Conservation (phyloP, 2,797 vertebrate species). For the Rhinichthys osculus region DNA sequence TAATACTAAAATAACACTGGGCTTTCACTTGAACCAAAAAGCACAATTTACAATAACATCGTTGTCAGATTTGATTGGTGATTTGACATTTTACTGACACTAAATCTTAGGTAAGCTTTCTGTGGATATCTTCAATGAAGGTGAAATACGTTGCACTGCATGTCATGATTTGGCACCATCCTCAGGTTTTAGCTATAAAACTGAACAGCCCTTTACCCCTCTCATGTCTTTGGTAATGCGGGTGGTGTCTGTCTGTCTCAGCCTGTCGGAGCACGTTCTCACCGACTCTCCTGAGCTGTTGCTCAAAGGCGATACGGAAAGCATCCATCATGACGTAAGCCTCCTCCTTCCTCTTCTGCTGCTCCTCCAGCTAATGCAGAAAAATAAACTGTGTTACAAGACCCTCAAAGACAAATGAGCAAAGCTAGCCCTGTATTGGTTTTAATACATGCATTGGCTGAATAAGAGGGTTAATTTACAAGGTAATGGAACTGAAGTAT, state of each 20-base stretch:
- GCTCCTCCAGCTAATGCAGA: constrained; percentile 77
- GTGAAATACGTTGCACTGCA: not conserved
- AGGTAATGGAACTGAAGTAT: constrained; percentile 16
- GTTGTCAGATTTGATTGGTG: not conserved
- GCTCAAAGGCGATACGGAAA: constrained; percentile 93
- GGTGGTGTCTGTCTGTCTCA: constrained; percentile 75
- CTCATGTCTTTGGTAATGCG: constrained; percentile 67
- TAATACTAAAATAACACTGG: not conserved
- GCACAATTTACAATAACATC: not conserved
- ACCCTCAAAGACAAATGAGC: constrained; percentile 14
- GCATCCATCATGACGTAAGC: constrained; percentile 88
- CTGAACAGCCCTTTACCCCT: constrained; percentile 59
- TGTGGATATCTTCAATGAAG: not conserved
- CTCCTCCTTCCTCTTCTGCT: constrained; percentile 86
- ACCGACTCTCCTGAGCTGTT: constrained; percentile 87
- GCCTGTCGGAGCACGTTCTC: constrained; percentile 83
- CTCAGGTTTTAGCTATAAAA: not conserved
- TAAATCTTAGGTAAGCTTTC: not conserved
- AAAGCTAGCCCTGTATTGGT: not conserved
- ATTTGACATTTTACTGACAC: not conserved
- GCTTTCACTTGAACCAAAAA: not conserved
- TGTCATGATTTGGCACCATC: not conserved
- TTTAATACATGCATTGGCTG: constrained; percentile 11
- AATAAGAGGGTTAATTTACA: not conserved
- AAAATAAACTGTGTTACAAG: constrained; percentile 41